Evolutionary conservation across 2,888 invertebrate species (phyloP), one percentile per base, ranked within the genome.

Genomic region (Cylindroiulus punctatus): DNA sequence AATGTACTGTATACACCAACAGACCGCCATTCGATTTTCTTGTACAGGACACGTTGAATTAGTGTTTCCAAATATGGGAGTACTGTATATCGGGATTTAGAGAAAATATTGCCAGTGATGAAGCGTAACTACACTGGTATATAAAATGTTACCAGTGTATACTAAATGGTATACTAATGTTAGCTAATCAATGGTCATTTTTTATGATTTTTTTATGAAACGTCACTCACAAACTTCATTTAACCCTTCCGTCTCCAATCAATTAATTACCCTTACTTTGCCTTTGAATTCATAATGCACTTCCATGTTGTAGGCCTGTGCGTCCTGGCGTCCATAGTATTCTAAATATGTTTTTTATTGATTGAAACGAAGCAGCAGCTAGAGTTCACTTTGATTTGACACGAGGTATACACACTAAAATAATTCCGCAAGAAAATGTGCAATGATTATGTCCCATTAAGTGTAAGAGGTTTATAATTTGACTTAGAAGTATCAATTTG

Each of bases 341-440:
- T 22, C 76, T 30, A 76, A 76, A 76, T 76, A 30, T 12, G 76
- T 22, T 30, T 76, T 76, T 76, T 30, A 76, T 76, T 76, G 76
- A 76, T 76, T 76, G 76, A 30, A 76, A 76, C 76, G 76, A 22
- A 30, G 76, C 76, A 76, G 76, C 76, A 76, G n/a, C n/a, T n/a
- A n/a, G 76, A 76, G 76, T 76, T 76, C 76, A 76, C 76, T 76
- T 76, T 76, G 76, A 76, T 76, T 76, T 30, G 76, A 76, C 76
- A 76, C 14, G 22, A 76, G 76, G 76, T 76, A 76, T 76, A 76
- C 76, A 76, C 76, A 76, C 30, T 76, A 76, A 76, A 76, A 76
- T 76, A 30, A 76, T 76, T 76, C 76, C 26, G 76, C 76, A 76
- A 76, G 76, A 76, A 76, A 30, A 76, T 76, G 76, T 76, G 76